Evolutionary conservation across 2,888 invertebrate species (phyloP).

Genomic region (Caenorhabditis sp.): DNA sequence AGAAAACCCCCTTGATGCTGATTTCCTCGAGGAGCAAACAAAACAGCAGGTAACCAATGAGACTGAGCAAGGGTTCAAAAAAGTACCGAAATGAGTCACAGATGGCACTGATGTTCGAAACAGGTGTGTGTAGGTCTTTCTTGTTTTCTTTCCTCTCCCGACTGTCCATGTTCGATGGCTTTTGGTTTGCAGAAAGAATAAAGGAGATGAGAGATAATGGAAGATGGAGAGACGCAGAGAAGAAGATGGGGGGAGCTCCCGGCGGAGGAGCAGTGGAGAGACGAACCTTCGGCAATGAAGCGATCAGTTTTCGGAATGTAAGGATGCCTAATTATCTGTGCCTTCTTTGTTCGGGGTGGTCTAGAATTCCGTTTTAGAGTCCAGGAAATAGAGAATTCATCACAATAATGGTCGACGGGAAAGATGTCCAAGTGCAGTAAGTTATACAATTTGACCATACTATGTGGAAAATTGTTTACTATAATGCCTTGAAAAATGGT

Average conservation of each 20-base stretch:
- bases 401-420: no score
- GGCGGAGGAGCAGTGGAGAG: constrained; percentile 11
- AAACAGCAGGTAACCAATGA: constrained; percentile 26
- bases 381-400: not conserved
- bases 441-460: no score
- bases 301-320: constrained; percentile 12
- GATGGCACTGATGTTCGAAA: constrained; percentile 47
- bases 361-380: not conserved
- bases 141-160: constrained; percentile 14
- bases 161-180: constrained; percentile 26
- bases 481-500: no score
- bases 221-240: constrained; percentile 11
- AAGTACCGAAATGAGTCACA: constrained; percentile 39
- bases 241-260: constrained; percentile 1
- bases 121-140: constrained; percentile 15
- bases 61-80: constrained; percentile 35
- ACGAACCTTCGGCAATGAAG: constrained; percentile 29
- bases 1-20: constrained; percentile 42
- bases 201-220: constrained; percentile 2
- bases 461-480: no score
- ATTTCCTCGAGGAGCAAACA: constrained; percentile 56
- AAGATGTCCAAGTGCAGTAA: no score
- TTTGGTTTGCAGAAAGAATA: constrained; percentile 24
- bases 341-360: not conserved
- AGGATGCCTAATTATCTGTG: constrained; percentile 24